Conservation (phyloP, 2,888 invertebrate species). For the Cryptophagus acutangulus region DNA sequence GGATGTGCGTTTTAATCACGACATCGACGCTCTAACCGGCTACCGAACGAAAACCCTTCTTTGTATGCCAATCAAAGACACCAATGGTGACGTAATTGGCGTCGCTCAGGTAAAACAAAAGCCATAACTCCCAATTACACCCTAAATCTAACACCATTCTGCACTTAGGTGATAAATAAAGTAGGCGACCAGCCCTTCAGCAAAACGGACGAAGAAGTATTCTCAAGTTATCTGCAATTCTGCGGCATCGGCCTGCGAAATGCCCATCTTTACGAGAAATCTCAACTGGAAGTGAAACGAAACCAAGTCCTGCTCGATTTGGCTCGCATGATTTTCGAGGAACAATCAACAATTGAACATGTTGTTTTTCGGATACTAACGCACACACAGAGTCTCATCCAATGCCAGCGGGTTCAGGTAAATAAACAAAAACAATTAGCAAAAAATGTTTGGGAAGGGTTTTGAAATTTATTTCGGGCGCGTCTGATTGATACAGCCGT, state of each 20-base stretch:
- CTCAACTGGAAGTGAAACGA: constrained; percentile 89
- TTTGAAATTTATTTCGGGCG: too few species aligned
- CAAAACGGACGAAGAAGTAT: constrained; percentile 82
- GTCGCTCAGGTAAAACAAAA: constrained; percentile 79
- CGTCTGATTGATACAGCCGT: too few species aligned
- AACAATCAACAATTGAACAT: constrained; percentile 93
- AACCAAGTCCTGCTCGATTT: constrained; percentile 91
- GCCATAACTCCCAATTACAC: background rate
- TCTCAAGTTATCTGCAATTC: constrained; percentile 89
- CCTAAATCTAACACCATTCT: background rate
- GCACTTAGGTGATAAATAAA: constrained; percentile 77
- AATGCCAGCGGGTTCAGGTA: constrained; percentile 93
- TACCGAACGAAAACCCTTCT: constrained; percentile 88
- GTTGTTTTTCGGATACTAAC: constrained; percentile 90
- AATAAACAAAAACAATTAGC: too few species aligned
- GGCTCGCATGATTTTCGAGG: constrained; percentile 95
- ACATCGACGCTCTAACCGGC: constrained; percentile 88
- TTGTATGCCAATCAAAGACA: constrained; percentile 95
- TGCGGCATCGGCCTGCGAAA: constrained; percentile 94
- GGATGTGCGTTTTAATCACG: constrained; percentile 88
- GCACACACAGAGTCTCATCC: constrained; percentile 89
- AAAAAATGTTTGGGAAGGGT: too few species aligned
- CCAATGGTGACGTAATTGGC: constrained; percentile 90
- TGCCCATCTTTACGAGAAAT: constrained; percentile 93
- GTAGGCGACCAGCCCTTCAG: constrained; percentile 80